Conservation (phyloP, 2,888 invertebrate genomes). For the Nineta flava region DNA sequence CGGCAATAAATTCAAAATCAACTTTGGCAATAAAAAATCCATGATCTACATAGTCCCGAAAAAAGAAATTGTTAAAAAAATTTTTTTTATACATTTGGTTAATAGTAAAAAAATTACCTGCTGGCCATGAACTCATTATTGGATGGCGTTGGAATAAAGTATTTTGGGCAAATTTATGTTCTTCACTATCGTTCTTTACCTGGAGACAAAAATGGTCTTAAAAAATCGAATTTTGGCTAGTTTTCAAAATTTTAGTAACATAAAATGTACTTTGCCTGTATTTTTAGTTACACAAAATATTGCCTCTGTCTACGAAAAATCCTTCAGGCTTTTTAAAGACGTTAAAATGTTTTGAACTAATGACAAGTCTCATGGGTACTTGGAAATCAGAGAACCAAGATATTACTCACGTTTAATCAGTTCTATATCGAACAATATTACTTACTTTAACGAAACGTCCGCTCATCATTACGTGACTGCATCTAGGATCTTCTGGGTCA, state of each 20-base stretch:
- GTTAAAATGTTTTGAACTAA: no score
- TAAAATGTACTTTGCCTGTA: background rate
- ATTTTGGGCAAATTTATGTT: slow-evolving; percentile 40
- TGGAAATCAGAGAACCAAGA: no score
- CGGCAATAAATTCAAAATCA: slow-evolving; percentile 52
- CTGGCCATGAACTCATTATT: slow-evolving; percentile 48
- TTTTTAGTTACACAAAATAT: background rate
- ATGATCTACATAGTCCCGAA: slow-evolving; percentile 36
- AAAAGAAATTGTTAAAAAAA: slow-evolving; percentile 24
- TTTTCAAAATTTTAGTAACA: background rate
- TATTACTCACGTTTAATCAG: no score
- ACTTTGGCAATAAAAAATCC: slow-evolving; percentile 64
- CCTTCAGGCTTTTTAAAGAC: no score
- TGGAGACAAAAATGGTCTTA: slow-evolving; percentile 23
- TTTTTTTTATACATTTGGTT: no score
- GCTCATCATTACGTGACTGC: slow-evolving; percentile 52
- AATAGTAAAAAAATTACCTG: slow-evolving; percentile 24
- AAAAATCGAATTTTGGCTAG: background rate
- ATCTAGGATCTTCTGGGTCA: slow-evolving; percentile 64
- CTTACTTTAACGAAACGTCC: slow-evolving; percentile 48
- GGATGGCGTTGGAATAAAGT: slow-evolving; percentile 57
- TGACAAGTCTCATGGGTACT: no score
- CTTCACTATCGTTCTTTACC: slow-evolving; percentile 36
- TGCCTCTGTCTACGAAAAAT: no score
- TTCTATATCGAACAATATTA: no score